Evolutionary conservation across 2,113 vertebrate genomes (phyloP).

Genomic region (Gambusia affinis): DNA sequence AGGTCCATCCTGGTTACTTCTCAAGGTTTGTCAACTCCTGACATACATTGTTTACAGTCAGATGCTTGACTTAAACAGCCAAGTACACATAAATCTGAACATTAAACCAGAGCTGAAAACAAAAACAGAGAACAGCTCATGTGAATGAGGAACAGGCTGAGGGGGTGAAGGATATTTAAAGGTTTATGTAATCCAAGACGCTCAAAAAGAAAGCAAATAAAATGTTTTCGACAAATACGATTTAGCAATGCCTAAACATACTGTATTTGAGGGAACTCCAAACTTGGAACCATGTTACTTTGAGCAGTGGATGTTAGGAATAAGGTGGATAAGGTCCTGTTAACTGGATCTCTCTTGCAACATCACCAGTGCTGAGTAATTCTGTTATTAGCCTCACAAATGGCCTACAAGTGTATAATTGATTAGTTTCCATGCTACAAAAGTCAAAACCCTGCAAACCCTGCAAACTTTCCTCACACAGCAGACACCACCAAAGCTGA

Average conservation of each 20-base stretch:
- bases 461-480: too few relatives aligned
- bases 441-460: background rate
- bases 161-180: background rate
- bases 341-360: background rate
- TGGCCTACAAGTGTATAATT: background rate
- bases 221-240: background rate
- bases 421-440: background rate
- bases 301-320: background rate
- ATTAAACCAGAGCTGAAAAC: background rate
- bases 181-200: background rate
- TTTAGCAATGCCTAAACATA: background rate
- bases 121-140: background rate
- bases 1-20: background rate
- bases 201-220: too few relatives aligned
- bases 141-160: background rate
- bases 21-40: background rate
- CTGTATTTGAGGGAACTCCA: background rate
- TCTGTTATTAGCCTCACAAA: background rate
- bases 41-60: constrained; percentile 3
- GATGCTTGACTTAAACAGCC: background rate
- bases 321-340: background rate
- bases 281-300: background rate
- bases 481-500: too few relatives aligned
- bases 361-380: background rate
- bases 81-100: background rate